Evolutionary conservation across 2,888 invertebrate species (phyloP), one percentile per base, ranked within the genome.

Genomic region (Tridacna crocea): DNA sequence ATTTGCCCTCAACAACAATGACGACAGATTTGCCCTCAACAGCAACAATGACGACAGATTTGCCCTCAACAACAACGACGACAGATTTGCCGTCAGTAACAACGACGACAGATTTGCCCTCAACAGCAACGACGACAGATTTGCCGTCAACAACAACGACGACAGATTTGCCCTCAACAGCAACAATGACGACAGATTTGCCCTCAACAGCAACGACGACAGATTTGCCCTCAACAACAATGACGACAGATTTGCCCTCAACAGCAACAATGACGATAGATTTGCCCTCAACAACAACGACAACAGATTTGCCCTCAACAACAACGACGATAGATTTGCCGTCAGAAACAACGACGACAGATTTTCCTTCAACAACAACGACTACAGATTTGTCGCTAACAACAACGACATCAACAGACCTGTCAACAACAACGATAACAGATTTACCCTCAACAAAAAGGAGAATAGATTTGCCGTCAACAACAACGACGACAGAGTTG

Each of bases 81-180:
- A 36, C 36, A 8, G 36, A 36, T 36, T 8, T 8, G 8, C 36
- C 36, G 36, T 36, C 36, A 36, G 2, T 8, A 2, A 36, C 3
- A 36, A 36, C 36, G 36, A 36, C 36, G 2, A 36, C 36, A 19
- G 60, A 19, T 60, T 15, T 24, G n/a, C 36, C 36, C 36, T 36
- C 36, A 36, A 36, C 36, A 2, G 8, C 36, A 36, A 36, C 2
- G 36, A 36, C 36, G 2, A 36, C 8, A 36, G 36, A 36, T 36
- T n/a, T n/a, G n/a, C n/a, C 55, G n/a, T 55, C 55, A n/a, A 55
- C 55, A 17, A 55, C 55, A 55, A 55, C 55, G n/a, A 55, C 55
- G 2, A 19, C 10, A 19, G n/a, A 17, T 55, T 55, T 10, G 36
- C 36, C 36, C 8, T 36, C 36, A 55, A 6, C 10, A 6, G 3